These are phyloP conservation scores for Sebastes iracundus DNA, from an alignment of 2,797 vertebrate genomes.

Conservation along the genomic window DNA sequence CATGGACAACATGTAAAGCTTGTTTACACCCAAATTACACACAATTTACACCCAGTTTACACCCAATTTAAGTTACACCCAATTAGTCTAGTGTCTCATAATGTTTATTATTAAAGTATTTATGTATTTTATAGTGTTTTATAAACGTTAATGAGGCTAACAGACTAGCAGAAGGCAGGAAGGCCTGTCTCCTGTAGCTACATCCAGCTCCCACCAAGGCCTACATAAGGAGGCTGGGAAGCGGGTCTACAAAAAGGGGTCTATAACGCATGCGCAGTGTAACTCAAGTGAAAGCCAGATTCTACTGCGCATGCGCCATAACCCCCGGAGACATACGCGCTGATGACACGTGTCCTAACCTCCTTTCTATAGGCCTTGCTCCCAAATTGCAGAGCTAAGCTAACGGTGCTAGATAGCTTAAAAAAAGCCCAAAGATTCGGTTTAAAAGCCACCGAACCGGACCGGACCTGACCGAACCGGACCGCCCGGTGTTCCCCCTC, in stretches of 20 bases:
- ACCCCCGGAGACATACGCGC: too few relatives aligned
- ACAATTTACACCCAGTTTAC: too few relatives aligned
- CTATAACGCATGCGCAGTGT: too few relatives aligned
- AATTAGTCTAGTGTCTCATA: neutral
- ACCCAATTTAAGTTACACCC: too few relatives aligned
- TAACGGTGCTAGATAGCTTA: constrained; percentile 29
- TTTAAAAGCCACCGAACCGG: neutral
- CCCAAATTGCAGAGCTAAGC: constrained; percentile 2
- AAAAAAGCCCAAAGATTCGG: neutral
- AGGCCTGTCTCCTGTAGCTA: constrained; percentile 38
- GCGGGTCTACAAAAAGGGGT: too few relatives aligned
- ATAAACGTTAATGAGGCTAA: neutral
- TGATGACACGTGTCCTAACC: too few relatives aligned
- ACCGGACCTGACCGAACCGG: neutral
- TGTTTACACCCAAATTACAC: too few relatives aligned
- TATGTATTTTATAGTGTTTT: neutral
- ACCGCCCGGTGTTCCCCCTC: neutral
- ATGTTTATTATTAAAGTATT: neutral
- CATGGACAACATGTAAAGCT: too few relatives aligned
- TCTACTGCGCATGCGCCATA: too few relatives aligned
- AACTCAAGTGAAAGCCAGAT: too few relatives aligned
- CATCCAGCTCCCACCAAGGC: constrained; percentile 1
- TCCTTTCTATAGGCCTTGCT: too few relatives aligned
- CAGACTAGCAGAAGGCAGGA: neutral
- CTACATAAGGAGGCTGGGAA: too few relatives aligned